These are phyloP conservation scores for Triplophysa rosa DNA, from an alignment of 2,113 vertebrate species.

Conservation along the genomic window DNA sequence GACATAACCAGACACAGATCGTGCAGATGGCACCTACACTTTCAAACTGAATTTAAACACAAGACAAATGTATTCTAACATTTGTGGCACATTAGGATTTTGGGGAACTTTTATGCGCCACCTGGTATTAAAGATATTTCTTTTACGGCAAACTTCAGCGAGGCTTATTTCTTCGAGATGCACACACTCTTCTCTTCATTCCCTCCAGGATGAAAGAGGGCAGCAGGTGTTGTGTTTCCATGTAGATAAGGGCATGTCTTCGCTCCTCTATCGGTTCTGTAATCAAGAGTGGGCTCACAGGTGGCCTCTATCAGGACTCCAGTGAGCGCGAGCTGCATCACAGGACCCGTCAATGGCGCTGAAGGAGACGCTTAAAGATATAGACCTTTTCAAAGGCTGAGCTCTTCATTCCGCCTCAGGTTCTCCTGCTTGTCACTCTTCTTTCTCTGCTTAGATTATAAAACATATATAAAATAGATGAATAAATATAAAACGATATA, in stretches of 20 bases:
- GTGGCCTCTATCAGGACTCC: slow-evolving; percentile 35
- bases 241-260: slow-evolving; percentile 35
- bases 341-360: slow-evolving; percentile 1
- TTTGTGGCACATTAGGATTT: not conserved
- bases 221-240: slow-evolving; percentile 40
- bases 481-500: not conserved
- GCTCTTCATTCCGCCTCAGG: slow-evolving; percentile 31
- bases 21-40: not conserved
- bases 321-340: slow-evolving; percentile 35
- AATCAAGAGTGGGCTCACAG: slow-evolving; percentile 35
- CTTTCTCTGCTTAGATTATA: not conserved
- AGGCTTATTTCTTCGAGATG: not conserved
- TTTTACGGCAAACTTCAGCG: not conserved
- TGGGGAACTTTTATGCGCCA: not conserved
- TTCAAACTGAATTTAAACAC: too few relatives aligned
- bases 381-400: slow-evolving; percentile 27
- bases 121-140: not conserved
- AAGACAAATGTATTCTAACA: too few relatives aligned
- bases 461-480: not conserved
- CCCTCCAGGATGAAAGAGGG: slow-evolving; percentile 30
- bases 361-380: slow-evolving; percentile 4
- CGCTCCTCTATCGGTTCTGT: slow-evolving; percentile 36
- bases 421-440: slow-evolving; percentile 9
- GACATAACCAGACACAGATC: not conserved
- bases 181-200: slow-evolving; percentile 21